Conservation (phyloP, 2,113 vertebrate species). For the Sceloporus undulatus region DNA sequence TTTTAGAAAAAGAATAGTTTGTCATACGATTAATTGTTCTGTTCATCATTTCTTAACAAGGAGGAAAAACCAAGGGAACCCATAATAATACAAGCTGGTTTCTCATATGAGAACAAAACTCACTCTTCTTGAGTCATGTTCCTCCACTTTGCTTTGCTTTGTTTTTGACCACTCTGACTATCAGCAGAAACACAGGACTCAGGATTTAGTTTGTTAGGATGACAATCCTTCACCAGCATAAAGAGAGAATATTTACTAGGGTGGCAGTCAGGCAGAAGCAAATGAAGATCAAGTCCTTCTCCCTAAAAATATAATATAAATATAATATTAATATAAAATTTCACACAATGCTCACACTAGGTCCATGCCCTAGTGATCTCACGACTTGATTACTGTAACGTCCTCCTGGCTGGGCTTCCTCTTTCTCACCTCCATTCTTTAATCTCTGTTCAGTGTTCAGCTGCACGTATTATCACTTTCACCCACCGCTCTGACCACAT, state of each 20-base stretch:
- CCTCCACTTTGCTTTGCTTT: constrained; percentile 89
- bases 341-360: background rate
- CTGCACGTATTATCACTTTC: no score
- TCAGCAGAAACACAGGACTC: constrained; percentile 88
- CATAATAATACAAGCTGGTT: background rate
- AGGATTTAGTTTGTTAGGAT: constrained; percentile 84
- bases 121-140: constrained; percentile 96
- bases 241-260: constrained; percentile 97
- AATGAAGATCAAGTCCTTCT: constrained; percentile 94
- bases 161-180: constrained; percentile 86
- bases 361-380: no score
- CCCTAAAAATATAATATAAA: constrained; percentile 83
- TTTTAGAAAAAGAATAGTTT: constrained; percentile 68
- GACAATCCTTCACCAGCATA: constrained; percentile 93
- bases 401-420: no score
- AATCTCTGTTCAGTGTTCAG: no score
- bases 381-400: no score
- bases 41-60: background rate
- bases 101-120: constrained; percentile 62
- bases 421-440: no score
- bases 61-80: background rate
- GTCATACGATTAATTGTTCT: constrained; percentile 18
- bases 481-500: no score
- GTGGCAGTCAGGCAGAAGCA: constrained; percentile 96
- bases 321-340: constrained; percentile 47